Percentiles rank a stretch among this genome's conserved stretches.
phyloP scores from a whole-genome alignment of 2,797 vertebrate species.

The Chloroceryle amazona region DNA sequence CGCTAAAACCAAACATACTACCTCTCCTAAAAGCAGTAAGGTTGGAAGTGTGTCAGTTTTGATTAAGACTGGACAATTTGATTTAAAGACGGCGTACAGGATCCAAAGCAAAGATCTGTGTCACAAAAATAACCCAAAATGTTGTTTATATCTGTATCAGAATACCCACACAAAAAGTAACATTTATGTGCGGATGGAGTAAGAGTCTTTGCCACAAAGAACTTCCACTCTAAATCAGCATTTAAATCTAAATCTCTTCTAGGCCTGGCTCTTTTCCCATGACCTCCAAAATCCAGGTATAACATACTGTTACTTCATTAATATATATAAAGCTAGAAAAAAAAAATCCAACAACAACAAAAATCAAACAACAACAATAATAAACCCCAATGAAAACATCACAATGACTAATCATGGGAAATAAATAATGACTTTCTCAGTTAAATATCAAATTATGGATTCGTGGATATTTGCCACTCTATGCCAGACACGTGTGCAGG shows the following conservation, averaged over 20 bases:
- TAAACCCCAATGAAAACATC: not conserved
- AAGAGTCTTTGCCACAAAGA: not conserved
- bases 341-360: not conserved
- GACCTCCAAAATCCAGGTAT: slow-evolving; percentile 33
- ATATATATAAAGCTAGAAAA: not conserved
- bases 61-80: not conserved
- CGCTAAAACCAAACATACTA: not conserved
- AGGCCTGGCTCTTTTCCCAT: slow-evolving; percentile 13
- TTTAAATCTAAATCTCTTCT: slow-evolving; percentile 43
- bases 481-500: not conserved
- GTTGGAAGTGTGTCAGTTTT: not conserved
- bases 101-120: not conserved
- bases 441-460: not conserved
- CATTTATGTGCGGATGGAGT: not conserved
- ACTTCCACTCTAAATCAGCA: not conserved
- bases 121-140: not conserved
- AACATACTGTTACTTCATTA: not conserved
- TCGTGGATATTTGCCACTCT: not conserved
- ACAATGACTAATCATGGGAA: not conserved
- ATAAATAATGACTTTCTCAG: not conserved
- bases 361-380: not conserved
- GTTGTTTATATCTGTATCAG: not conserved
- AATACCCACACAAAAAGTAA: not conserved
- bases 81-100: not conserved
- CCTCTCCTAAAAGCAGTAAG: not conserved